Percentiles rank a stretch among this genome's conserved stretches.
Conservation (phyloP, 1,140 invertebrate genomes). For the Andricus grossulariae region DNA sequence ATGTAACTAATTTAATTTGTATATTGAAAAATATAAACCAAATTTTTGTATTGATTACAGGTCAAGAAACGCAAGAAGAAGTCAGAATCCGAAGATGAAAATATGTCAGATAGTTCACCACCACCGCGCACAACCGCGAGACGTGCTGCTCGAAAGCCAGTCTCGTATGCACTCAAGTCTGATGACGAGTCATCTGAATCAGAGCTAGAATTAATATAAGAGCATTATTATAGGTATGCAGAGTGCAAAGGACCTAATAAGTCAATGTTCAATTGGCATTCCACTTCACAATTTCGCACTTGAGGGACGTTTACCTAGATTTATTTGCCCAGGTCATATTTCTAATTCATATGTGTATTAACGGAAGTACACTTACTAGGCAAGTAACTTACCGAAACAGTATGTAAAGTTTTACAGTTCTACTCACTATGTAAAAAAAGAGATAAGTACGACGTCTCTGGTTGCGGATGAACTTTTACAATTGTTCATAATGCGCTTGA, state of each 20-base stretch:
- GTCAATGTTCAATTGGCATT: slow-evolving; percentile 15
- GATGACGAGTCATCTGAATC: slow-evolving; percentile 50
- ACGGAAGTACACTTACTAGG: too few relatives aligned
- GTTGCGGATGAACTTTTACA: slow-evolving; percentile 5
- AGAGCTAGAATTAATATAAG: slow-evolving; percentile 1
- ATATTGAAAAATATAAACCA: too few relatives aligned
- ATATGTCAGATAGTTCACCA: slow-evolving; percentile 45
- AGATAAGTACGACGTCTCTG: neutral
- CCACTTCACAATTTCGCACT: slow-evolving; percentile 2
- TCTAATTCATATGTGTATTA: neutral
- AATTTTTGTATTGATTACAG: slow-evolving; percentile 42
- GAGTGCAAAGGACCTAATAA: neutral
- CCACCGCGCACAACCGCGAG: slow-evolving; percentile 49
- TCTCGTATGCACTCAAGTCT: slow-evolving; percentile 64
- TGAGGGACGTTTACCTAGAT: neutral
- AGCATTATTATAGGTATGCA: neutral
- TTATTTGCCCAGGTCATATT: neutral
- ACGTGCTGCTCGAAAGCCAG: slow-evolving; percentile 59
- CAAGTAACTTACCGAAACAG: slow-evolving; percentile 22
- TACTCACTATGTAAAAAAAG: too few relatives aligned
- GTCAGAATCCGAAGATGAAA: slow-evolving; percentile 51
- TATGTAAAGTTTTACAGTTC: neutral
- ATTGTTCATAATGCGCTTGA: slow-evolving; percentile 7
- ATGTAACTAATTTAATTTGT: too few relatives aligned
- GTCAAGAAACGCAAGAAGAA: slow-evolving; percentile 62